These are phyloP conservation scores for Gallinago solitaria DNA, from an alignment of 2,797 vertebrate species.

Conservation along the genomic window DNA sequence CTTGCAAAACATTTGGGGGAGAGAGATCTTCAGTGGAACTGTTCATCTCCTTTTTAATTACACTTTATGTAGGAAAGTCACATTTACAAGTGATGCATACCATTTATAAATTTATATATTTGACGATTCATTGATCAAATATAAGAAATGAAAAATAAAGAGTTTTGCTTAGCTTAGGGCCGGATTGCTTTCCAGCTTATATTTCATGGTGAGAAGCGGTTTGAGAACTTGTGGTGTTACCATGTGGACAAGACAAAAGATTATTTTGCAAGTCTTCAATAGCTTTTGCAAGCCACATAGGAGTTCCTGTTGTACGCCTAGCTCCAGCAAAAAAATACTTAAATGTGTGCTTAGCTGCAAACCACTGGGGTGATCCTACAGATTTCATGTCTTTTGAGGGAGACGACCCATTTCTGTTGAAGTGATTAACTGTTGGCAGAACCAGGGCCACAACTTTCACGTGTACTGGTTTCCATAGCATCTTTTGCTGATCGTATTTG, in stretches of 20 bases:
- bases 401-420: not conserved
- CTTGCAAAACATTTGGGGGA: not conserved
- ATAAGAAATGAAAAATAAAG: not conserved
- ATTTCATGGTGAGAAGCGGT: not conserved
- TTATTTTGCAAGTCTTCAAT: not conserved
- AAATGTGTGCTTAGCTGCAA: not conserved
- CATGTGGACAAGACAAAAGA: not conserved
- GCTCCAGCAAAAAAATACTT: not conserved
- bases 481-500: not conserved
- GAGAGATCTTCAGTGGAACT: not conserved
- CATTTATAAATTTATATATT: not conserved
- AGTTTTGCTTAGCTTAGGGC: not conserved
- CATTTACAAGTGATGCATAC: not conserved
- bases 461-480: not conserved
- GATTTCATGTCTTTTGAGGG: not conserved
- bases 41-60: not conserved
- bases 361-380: not conserved
- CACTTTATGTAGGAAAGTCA: not conserved
- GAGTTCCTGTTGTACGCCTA: not conserved
- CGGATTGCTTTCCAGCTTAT: not conserved
- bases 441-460: not conserved
- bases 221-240: not conserved
- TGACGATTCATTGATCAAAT: not conserved
- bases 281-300: not conserved
- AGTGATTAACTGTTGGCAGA: not conserved